Conservation (phyloP, 1,140 invertebrate species). For the Hyles euphorbiae region DNA sequence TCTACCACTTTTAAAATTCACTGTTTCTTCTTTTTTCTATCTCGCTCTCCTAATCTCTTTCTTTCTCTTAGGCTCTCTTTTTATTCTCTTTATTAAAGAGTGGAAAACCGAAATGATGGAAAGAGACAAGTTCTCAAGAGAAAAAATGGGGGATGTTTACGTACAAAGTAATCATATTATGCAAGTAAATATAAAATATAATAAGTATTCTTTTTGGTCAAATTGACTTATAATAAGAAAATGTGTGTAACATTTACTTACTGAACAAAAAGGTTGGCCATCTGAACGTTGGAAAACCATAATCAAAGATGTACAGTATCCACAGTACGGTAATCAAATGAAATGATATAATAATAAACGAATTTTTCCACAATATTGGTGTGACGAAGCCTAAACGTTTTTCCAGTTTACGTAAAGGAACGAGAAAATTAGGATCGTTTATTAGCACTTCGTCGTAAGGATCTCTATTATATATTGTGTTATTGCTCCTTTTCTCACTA, state of each 20-base stretch:
- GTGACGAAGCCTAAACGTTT: conserved; percentile 55
- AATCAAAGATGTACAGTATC: conserved; percentile 12
- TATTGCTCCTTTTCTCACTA: neutral
- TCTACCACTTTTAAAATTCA: too few species aligned
- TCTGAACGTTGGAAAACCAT: conserved; percentile 12
- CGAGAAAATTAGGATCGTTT: conserved; percentile 38
- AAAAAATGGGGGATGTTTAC: too few species aligned
- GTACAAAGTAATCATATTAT: too few species aligned
- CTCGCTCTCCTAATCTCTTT: too few species aligned
- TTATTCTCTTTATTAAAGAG: too few species aligned
- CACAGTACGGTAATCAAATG: conserved; percentile 30
- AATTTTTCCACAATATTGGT: conserved; percentile 45
- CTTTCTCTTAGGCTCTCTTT: too few species aligned
- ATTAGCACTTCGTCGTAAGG: conserved; percentile 31
- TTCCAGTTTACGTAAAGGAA: conserved; percentile 42
- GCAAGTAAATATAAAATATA: too few species aligned
- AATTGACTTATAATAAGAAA: too few species aligned
- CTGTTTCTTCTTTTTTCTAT: too few species aligned
- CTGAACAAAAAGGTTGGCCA: conserved; percentile 42
- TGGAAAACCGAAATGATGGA: too few species aligned
- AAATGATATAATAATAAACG: conserved; percentile 30
- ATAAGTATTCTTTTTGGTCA: too few species aligned
- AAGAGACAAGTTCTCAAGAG: too few species aligned
- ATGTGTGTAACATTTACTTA: conserved; percentile 22
- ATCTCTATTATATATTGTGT: neutral